Evolutionary conservation across 2,113 vertebrate species (phyloP).

Genomic region (Alligator sinensis): DNA sequence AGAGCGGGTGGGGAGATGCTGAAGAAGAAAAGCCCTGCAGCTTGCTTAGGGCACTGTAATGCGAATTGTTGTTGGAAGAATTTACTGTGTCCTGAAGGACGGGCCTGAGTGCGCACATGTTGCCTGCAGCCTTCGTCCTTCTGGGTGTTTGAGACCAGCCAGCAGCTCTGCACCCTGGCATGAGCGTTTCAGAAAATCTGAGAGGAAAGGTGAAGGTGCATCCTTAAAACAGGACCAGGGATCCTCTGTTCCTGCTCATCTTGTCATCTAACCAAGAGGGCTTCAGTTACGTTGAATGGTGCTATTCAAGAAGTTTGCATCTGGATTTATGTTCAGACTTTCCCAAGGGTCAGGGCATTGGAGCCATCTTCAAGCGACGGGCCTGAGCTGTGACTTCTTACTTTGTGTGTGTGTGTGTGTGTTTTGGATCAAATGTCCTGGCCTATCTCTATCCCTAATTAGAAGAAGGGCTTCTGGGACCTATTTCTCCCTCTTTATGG

Average conservation of each 20-base stretch:
- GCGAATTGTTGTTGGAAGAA: no score
- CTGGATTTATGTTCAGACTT: neutral
- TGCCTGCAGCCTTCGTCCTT: no score
- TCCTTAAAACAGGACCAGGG: neutral
- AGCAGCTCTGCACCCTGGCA: no score
- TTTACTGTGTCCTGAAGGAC: no score
- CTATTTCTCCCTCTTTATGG: neutral
- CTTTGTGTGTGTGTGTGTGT: rapidly evolving
- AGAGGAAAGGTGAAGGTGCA: no score
- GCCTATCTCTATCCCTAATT: neutral
- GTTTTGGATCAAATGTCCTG: neutral
- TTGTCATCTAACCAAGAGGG: rapidly evolving
- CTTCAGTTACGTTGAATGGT: neutral
- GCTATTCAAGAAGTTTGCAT: rapidly evolving
- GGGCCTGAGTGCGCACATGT: no score
- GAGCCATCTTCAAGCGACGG: rapidly evolving
- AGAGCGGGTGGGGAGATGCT: no score
- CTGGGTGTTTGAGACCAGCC: no score
- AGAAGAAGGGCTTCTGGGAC: neutral
- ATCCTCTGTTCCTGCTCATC: neutral
- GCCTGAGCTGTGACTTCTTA: neutral
- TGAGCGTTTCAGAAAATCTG: no score
- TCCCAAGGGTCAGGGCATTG: rapidly evolving
- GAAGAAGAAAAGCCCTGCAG: no score
- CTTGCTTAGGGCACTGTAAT: no score